Percentiles rank a stretch among this genome's conserved stretches.
These are phyloP conservation scores for Hylaeus anthracinus DNA, from an alignment of 1,140 invertebrate species.

Conservation along the genomic window DNA sequence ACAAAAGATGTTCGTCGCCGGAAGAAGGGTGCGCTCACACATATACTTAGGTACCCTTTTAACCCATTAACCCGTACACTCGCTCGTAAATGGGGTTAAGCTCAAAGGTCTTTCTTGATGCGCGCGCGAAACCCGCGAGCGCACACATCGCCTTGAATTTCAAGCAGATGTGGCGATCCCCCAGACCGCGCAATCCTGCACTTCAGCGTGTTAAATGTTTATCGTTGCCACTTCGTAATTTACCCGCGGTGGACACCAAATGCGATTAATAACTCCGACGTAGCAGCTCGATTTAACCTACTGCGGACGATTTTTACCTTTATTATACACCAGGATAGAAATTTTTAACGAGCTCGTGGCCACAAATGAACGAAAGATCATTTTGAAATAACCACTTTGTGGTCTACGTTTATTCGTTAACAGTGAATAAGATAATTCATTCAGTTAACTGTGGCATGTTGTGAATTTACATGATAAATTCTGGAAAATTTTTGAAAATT, in stretches of 20 bases:
- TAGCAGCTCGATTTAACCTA: neutral
- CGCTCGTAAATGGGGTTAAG: conserved; percentile 51
- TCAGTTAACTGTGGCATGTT: too few species aligned
- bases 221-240: conserved; percentile 47
- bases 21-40: conserved; percentile 47
- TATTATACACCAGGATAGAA: neutral
- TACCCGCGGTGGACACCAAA: neutral
- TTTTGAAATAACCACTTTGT: too few species aligned
- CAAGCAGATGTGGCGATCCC: conserved; percentile 55
- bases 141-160: conserved; percentile 57
- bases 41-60: conserved; percentile 50
- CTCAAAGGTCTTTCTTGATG: conserved; percentile 35
- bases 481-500: too few species aligned
- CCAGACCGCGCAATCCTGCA: conserved; percentile 17
- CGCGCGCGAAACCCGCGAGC: conserved; percentile 6
- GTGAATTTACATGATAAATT: too few species aligned
- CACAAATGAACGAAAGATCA: too few species aligned
- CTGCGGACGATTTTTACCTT: neutral
- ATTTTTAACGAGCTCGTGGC: neutral
- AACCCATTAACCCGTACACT: conserved; percentile 61
- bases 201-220: conserved; percentile 49
- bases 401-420: too few species aligned
- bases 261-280: neutral
- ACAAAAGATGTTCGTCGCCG: conserved; percentile 48
- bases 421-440: too few species aligned